These are phyloP conservation scores for Lates japonicus DNA, from an alignment of 2,797 vertebrate species.

Conservation along the genomic window DNA sequence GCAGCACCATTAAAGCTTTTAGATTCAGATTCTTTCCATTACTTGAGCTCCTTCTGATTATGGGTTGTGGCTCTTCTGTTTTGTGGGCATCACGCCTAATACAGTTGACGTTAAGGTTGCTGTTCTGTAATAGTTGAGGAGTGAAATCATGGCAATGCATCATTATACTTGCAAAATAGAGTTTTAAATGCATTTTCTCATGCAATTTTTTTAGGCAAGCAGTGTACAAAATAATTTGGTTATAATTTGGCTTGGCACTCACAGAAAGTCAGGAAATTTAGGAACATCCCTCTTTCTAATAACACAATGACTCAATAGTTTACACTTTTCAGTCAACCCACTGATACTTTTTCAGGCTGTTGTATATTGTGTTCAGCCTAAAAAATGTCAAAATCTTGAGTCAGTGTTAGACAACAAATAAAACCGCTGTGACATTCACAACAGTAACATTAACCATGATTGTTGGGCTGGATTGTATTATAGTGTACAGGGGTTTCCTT, in stretches of 20 bases:
- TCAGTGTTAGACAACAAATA: not conserved
- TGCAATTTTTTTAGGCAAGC: not conserved
- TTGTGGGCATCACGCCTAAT: constrained; percentile 45
- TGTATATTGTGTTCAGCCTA: not conserved
- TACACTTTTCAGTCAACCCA: not conserved
- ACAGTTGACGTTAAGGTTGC: constrained; percentile 29
- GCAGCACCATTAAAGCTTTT: constrained; percentile 59
- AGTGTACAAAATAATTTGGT: not conserved
- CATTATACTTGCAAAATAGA: not conserved
- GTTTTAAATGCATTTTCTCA: constrained; percentile 2
- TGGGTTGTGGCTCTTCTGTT: constrained; percentile 58
- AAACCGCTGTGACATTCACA: not conserved
- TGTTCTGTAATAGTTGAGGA: constrained; percentile 28
- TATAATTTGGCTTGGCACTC: not conserved
- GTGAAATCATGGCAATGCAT: constrained; percentile 2
- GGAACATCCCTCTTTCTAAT: not conserved
- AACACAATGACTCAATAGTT: not conserved
- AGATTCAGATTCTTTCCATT: constrained; percentile 64
- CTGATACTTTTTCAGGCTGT: not conserved
- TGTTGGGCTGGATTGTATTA: no score
- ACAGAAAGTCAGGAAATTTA: not conserved
- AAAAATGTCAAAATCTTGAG: not conserved
- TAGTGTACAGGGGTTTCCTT: no score
- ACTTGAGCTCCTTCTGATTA: constrained; percentile 61
- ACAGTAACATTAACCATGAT: not conserved